Evolutionary conservation across 2,888 invertebrate species (phyloP).

Genomic region (Thera britannica): DNA sequence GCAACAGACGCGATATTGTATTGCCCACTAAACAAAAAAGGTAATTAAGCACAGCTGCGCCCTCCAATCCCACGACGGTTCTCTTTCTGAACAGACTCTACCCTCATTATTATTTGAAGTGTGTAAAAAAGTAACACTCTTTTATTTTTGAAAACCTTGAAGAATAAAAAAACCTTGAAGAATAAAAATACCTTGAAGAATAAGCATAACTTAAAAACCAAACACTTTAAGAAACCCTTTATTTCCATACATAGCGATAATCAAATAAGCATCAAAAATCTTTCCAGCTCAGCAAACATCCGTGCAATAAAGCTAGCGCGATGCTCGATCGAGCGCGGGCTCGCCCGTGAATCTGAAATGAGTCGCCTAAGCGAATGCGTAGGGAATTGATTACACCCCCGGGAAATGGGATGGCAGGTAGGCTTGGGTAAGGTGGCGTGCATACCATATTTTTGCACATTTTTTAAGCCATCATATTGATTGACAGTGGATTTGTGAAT

Average conservation of each 20-base stretch:
- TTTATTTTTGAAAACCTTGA: too few relatives aligned
- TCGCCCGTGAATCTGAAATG: slow-evolving; percentile 34
- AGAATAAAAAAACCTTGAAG: too few relatives aligned
- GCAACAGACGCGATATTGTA: too few relatives aligned
- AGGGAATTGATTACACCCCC: slow-evolving; percentile 27
- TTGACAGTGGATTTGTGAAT: not conserved
- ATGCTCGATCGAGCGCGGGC: slow-evolving; percentile 1
- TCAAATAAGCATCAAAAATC: not conserved
- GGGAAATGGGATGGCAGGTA: slow-evolving; percentile 23
- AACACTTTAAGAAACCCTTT: too few relatives aligned
- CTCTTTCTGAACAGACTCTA: too few relatives aligned
- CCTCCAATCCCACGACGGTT: too few relatives aligned
- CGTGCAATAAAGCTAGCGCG: slow-evolving; percentile 1
- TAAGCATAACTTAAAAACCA: too few relatives aligned
- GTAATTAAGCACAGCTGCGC: too few relatives aligned
- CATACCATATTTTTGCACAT: not conserved
- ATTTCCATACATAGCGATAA: not conserved
- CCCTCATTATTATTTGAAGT: too few relatives aligned
- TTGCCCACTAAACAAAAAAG: too few relatives aligned
- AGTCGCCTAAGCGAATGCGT: slow-evolving; percentile 34
- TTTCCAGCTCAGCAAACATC: slow-evolving; percentile 8
- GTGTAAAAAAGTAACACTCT: too few relatives aligned
- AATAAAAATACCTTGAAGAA: too few relatives aligned
- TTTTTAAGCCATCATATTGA: not conserved
- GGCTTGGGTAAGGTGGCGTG: slow-evolving; percentile 13